Evolutionary conservation across 2,113 vertebrate species (phyloP).

Genomic region (Engraulis encrasicolus): DNA sequence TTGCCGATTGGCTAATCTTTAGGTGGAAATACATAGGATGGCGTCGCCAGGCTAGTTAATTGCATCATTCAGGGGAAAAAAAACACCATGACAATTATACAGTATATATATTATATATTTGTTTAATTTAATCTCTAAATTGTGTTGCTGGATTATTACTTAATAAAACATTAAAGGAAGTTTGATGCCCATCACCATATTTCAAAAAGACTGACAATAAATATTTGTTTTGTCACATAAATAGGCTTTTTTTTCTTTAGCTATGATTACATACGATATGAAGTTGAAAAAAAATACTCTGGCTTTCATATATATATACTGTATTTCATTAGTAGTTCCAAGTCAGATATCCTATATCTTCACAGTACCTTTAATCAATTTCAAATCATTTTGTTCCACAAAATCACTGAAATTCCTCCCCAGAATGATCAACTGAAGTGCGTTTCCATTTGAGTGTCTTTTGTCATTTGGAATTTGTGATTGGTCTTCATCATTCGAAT

Average conservation of each 20-base stretch:
- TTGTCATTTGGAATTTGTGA: neutral
- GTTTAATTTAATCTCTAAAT: too few species aligned
- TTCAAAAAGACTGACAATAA: constrained; percentile 42
- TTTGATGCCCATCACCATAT: neutral
- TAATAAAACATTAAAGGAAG: neutral
- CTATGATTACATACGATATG: constrained; percentile 31
- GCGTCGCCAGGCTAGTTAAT: too few species aligned
- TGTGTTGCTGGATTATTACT: neutral
- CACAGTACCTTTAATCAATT: constrained; percentile 59
- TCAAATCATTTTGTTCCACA: constrained; percentile 43
- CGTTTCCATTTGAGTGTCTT: neutral
- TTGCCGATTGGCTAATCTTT: too few species aligned
- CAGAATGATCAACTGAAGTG: constrained; percentile 36
- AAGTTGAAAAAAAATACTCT: constrained; percentile 12
- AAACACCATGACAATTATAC: too few species aligned
- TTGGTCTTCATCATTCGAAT: neutral
- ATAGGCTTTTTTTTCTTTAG: constrained; percentile 38
- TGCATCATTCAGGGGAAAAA: too few species aligned
- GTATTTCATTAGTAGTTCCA: constrained; percentile 49
- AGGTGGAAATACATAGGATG: too few species aligned
- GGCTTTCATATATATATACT: constrained; percentile 33
- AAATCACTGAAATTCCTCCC: constrained; percentile 28
- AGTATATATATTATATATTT: too few species aligned
- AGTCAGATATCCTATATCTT: constrained; percentile 37
- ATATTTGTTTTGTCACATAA: constrained; percentile 42